Base-by-base conservation (phyloP, 2,797 vertebrate species). In the Gymnoscopelus microlampas region DNA sequence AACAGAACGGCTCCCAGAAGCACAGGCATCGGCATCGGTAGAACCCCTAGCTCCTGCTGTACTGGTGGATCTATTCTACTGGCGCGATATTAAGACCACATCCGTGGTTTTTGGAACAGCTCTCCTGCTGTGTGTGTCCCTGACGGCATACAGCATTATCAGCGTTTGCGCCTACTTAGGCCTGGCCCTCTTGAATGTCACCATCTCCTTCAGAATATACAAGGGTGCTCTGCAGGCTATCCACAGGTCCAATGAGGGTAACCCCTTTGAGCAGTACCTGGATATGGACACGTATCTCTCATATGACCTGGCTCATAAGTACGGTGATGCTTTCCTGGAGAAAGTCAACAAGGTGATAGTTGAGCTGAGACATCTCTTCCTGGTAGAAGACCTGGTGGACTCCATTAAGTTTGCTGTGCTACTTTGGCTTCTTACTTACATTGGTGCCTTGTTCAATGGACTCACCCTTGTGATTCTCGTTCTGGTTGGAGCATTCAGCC, bases 381-480 rank as follows among this genome's bases (percentile, higher is more conserved):
- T 99, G 78, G 97, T 99, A 0, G 96, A 98, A 74, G 97, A 99
- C 86, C 90, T 99, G 89, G 95, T 99, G 26, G 98, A 99, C 91
- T 99, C 98, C 72, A 94, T 99, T 81, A 99, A 99, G 97, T 98
- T 98, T 68, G 97, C 96, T 4, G 95, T 96, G 79, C 79, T 98
- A 87, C 97, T 99, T 96, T 99, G 97, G 97, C 94, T 98, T 32
- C 95, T 98, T 87, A 99, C 98, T 59, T 98, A 98, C 13, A 93
- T 99, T 55, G 98, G 98, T 89, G 96, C 96, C 89, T 95, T 98
- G 93, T 99, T 99, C 91, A 99, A 98, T 78, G 98, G 97, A 60
- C 95, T 99, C 88, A 98, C 97, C 53, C 88, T 99, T 13, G 92
- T 98, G 79, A 98, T 98, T 80, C 89, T 99, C 83, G 95, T 97